Evolutionary conservation across 2,797 vertebrate genomes (phyloP).

Genomic region (Sternotherus odoratus): DNA sequence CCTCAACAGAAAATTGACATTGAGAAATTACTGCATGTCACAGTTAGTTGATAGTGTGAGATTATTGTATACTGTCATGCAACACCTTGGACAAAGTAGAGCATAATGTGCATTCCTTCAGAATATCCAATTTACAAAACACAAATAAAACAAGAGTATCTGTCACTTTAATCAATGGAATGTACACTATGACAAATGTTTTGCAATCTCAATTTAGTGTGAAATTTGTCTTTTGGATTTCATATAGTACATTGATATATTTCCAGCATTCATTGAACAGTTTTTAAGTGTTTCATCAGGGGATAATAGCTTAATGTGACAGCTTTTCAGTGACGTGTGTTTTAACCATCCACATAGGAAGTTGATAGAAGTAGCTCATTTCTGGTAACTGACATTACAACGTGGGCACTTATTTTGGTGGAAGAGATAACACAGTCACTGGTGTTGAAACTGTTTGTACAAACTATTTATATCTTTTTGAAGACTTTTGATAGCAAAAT

Average conservation of each 20-base stretch:
- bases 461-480: neutral
- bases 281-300: slow-evolving; percentile 43
- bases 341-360: slow-evolving; percentile 7
- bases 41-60: neutral
- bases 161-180: slow-evolving; percentile 61
- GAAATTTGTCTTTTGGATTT: slow-evolving; percentile 54
- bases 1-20: neutral
- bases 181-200: slow-evolving; percentile 42
- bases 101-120: slow-evolving; percentile 24
- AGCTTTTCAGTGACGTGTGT: neutral
- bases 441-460: neutral
- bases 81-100: slow-evolving; percentile 10
- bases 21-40: slow-evolving; percentile 1
- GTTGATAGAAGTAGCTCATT: neutral
- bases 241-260: slow-evolving; percentile 11
- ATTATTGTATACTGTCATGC: slow-evolving; percentile 33
- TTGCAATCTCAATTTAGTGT: slow-evolving; percentile 42
- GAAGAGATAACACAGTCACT: neutral
- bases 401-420: neutral
- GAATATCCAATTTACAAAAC: slow-evolving; percentile 43
- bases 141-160: slow-evolving; percentile 54
- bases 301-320: slow-evolving; percentile 13
- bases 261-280: slow-evolving; percentile 26
- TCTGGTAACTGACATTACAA: neutral
- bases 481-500: neutral